Conservation (phyloP, 2,113 vertebrate species). For the Tylochromis polylepis region DNA sequence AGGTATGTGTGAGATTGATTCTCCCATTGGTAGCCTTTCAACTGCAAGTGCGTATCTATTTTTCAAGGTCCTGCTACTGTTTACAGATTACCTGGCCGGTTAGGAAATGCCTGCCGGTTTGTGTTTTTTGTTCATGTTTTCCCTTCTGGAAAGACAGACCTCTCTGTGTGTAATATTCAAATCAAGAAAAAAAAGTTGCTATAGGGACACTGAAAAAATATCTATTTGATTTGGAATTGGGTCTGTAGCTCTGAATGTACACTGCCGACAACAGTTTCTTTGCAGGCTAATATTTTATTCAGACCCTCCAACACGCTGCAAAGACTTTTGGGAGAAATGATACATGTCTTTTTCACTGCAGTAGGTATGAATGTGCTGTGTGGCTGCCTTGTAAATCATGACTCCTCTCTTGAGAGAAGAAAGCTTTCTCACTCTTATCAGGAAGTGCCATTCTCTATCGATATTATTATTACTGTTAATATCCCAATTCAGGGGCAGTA, state of each 20-base stretch:
- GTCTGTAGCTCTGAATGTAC: constrained; percentile 20
- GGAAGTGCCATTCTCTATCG: background rate
- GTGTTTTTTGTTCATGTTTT: constrained; percentile 27
- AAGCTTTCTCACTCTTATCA: background rate
- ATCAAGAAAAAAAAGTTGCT: background rate
- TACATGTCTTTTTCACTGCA: constrained; percentile 31
- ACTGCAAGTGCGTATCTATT: background rate
- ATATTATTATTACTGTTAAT: background rate
- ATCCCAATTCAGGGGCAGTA: background rate
- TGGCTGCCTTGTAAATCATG: background rate
- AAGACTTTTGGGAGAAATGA: constrained; percentile 49
- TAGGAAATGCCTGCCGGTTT: constrained; percentile 35
- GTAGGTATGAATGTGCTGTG: constrained; percentile 21
- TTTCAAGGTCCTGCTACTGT: constrained; percentile 42
- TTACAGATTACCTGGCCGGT: constrained; percentile 58
- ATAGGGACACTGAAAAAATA: constrained; percentile 2
- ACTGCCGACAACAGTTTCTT: constrained; percentile 16
- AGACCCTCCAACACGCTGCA: constrained; percentile 18
- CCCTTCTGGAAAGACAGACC: constrained; percentile 18
- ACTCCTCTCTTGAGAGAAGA: background rate
- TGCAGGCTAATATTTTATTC: constrained; percentile 50
- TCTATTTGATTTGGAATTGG: constrained; percentile 44
- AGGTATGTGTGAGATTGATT: constrained; percentile 30
- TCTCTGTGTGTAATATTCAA: constrained; percentile 49
- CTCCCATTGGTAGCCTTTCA: background rate